Conservation (phyloP, 1,140 invertebrate species). For the Belonocnema kinseyi region DNA sequence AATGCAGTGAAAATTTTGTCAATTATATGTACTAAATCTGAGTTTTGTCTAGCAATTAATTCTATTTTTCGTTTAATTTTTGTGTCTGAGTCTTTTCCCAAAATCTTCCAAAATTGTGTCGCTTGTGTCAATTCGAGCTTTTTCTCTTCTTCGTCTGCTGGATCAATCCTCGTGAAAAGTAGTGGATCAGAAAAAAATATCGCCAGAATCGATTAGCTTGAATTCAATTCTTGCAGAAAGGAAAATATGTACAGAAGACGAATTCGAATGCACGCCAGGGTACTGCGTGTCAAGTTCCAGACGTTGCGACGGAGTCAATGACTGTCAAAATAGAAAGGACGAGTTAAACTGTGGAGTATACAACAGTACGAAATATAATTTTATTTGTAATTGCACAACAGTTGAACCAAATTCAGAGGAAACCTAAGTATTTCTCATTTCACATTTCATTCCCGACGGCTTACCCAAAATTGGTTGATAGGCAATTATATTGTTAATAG, state of each 20-base stretch:
- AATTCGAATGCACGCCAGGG: conserved; percentile 78
- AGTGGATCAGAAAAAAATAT: background rate
- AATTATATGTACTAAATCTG: no score
- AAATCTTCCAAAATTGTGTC: conserved; percentile 5
- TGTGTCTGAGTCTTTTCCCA: background rate
- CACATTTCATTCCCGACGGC: conserved; percentile 12
- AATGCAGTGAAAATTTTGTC: no score
- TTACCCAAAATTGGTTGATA: no score
- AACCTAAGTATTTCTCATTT: conserved; percentile 50
- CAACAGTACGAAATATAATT: conserved; percentile 64
- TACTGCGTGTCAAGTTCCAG: conserved; percentile 80
- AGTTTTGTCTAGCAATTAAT: no score
- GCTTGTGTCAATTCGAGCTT: background rate
- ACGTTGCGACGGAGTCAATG: conserved; percentile 82
- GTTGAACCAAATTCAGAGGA: conserved; percentile 32
- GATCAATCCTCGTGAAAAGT: background rate
- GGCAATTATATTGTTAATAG: no score
- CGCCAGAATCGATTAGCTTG: conserved; percentile 48
- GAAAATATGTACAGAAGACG: conserved; percentile 62
- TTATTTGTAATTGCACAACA: background rate
- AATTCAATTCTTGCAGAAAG: conserved; percentile 70
- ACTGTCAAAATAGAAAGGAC: conserved; percentile 83
- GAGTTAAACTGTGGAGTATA: conserved; percentile 78
- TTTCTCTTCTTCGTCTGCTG: background rate
- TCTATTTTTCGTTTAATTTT: background rate